Evolutionary conservation across 2,888 invertebrate genomes (phyloP).

Genomic region (Thera obeliscata): DNA sequence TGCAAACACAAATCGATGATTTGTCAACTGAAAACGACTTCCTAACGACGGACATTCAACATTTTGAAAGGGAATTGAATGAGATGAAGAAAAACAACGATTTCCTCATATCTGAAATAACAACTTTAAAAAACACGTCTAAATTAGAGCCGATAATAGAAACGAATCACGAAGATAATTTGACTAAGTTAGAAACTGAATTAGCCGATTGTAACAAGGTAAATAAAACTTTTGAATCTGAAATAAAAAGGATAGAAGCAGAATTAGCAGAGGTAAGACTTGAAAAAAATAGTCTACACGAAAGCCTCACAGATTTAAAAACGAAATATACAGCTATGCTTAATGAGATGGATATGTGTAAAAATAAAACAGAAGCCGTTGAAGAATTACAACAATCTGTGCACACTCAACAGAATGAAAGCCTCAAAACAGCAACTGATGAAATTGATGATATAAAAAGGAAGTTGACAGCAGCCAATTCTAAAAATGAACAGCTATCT

Average conservation of each 20-base stretch:
- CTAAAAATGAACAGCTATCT: constrained; percentile 77
- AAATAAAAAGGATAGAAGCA: constrained; percentile 83
- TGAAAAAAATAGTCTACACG: constrained; percentile 77
- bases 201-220: constrained; percentile 85
- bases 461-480: constrained; percentile 62
- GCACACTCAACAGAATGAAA: constrained; percentile 56
- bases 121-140: constrained; percentile 86
- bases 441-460: constrained; percentile 75
- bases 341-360: constrained; percentile 67
- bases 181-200: constrained; percentile 86
- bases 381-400: constrained; percentile 76
- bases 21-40: constrained; percentile 79
- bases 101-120: constrained; percentile 87
- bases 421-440: constrained; percentile 60
- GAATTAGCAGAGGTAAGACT: constrained; percentile 75
- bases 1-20: constrained; percentile 84
- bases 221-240: constrained; percentile 85
- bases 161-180: constrained; percentile 87
- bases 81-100: constrained; percentile 90
- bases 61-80: constrained; percentile 85
- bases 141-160: constrained; percentile 89
- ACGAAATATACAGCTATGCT: constrained; percentile 82
- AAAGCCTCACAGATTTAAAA: constrained; percentile 80
- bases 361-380: constrained; percentile 75
- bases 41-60: constrained; percentile 74